phyloP scores from a whole-genome alignment of 2,888 invertebrate genomes.

The Cerastoderma edule region DNA sequence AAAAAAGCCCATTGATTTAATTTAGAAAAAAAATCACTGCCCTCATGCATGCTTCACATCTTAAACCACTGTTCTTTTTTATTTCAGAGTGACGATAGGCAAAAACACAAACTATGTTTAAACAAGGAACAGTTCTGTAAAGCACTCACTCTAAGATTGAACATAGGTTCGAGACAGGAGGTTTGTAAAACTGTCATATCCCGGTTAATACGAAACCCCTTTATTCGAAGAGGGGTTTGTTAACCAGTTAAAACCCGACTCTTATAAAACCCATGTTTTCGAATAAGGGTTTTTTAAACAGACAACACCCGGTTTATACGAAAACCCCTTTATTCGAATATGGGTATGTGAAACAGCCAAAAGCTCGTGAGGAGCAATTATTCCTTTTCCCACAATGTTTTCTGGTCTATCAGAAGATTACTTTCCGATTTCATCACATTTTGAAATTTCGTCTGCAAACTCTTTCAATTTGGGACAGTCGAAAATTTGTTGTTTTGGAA shows the following conservation, averaged over 20 bases:
- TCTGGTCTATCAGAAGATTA: background rate
- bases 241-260: background rate
- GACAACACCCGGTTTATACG: background rate
- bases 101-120: conserved; percentile 2
- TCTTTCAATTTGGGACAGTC: too few species aligned
- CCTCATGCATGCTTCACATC: background rate
- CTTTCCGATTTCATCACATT: too few species aligned
- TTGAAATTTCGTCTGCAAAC: too few species aligned
- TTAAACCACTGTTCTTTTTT: background rate
- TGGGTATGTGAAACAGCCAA: too few species aligned
- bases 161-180: conserved; percentile 6
- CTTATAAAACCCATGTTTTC: background rate
- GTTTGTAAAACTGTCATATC: too few species aligned
- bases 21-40: background rate
- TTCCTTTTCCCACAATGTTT: conserved; percentile 7
- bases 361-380: background rate
- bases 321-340: background rate
- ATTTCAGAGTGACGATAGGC: background rate
- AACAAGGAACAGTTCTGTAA: conserved; percentile 12
- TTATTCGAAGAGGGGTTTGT: too few species aligned
- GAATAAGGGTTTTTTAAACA: background rate
- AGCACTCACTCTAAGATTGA: background rate
- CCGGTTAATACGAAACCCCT: too few species aligned
- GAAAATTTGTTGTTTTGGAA: too few species aligned
- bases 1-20: background rate